A percentile compares a stretch with the other conserved stretches of the same genome.
Conservation (phyloP, 2,113 vertebrate genomes). For the Emydura subglobosa region DNA sequence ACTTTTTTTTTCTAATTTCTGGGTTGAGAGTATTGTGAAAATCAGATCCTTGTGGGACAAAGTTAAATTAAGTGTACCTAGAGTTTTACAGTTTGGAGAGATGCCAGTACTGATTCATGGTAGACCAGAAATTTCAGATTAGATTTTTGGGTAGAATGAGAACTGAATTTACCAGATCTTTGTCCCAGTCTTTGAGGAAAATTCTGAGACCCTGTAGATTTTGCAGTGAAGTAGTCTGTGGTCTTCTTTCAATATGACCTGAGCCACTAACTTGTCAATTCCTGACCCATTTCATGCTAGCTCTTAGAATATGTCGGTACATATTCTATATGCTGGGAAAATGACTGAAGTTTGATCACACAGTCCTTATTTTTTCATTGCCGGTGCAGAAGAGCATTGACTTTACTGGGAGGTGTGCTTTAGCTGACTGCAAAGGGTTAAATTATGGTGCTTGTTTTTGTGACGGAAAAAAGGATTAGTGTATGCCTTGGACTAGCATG, state of each 20-base stretch:
- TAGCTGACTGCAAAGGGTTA: not conserved
- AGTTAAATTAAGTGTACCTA: not conserved
- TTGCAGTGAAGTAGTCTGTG: not conserved
- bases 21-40: not conserved
- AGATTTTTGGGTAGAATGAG: not conserved
- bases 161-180: not conserved
- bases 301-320: not conserved
- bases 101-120: not conserved
- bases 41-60: not conserved
- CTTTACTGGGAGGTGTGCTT: not conserved
- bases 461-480: not conserved
- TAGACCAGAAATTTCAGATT: not conserved
- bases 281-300: not conserved
- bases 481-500: not conserved
- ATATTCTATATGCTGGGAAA: not conserved
- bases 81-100: not conserved
- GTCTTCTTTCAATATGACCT: not conserved
- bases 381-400: rapidly evolving
- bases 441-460: not conserved
- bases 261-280: not conserved
- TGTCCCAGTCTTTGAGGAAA: not conserved
- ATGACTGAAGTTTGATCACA: not conserved
- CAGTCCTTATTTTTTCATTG: not conserved
- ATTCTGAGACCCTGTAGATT: not conserved
- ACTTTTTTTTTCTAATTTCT: not conserved